These are phyloP conservation scores for Ondatra zibethicus DNA, from an alignment of 2,113 vertebrate genomes.

Conservation along the genomic window DNA sequence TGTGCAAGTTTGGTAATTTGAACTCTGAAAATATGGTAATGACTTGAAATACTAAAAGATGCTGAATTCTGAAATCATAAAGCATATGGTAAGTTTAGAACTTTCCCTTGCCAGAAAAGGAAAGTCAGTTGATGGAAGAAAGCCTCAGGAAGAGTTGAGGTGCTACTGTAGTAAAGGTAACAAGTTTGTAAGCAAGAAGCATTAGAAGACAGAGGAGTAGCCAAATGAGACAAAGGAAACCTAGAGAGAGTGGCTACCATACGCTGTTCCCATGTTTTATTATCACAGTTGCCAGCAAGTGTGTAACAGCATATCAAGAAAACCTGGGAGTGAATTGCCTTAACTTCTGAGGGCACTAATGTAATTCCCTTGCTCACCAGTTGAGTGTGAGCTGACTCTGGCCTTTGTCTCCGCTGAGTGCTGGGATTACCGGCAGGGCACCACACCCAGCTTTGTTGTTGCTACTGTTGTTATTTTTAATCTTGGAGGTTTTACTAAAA, in stretches of 20 bases:
- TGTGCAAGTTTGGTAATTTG: background rate
- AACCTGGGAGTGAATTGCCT: too few relatives aligned
- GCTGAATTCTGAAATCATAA: background rate
- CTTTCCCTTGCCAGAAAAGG: background rate
- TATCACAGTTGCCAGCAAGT: background rate
- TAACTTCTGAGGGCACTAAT: background rate
- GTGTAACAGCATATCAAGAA: background rate
- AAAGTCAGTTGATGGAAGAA: background rate
- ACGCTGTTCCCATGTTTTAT: too few relatives aligned
- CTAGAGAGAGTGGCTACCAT: background rate
- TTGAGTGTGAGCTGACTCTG: background rate
- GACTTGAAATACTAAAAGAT: background rate
- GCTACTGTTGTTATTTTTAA: background rate
- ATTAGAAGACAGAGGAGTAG: background rate
- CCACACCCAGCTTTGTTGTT: background rate
- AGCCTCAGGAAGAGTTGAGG: background rate
- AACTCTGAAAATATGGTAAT: background rate
- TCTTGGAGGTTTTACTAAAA: slow-evolving; percentile 37
- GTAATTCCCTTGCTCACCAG: too few relatives aligned
- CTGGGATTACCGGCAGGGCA: background rate
- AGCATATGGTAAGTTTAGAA: background rate
- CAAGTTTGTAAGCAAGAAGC: background rate
- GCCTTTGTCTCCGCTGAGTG: background rate
- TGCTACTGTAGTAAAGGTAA: background rate
- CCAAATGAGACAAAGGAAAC: background rate